phyloP scores from a whole-genome alignment of 2,113 vertebrate species.

The Cyanoderma ruficeps region DNA sequence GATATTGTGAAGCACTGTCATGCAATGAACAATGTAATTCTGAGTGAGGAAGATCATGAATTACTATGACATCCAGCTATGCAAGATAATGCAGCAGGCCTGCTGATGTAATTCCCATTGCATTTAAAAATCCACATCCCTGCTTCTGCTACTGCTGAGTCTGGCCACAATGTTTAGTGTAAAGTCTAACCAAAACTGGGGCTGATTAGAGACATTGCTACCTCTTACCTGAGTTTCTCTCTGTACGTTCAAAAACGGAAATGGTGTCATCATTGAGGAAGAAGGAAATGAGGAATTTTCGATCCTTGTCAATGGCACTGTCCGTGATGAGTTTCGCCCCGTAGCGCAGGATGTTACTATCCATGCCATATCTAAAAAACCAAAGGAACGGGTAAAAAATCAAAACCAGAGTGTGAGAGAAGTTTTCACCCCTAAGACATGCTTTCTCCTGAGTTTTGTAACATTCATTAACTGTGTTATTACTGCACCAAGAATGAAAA shows the following conservation, averaged over 20 bases:
- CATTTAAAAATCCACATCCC: not conserved
- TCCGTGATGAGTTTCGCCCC: constrained; percentile 77
- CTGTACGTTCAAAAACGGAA: constrained; percentile 79
- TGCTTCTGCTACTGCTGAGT: not conserved
- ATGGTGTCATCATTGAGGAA: constrained; percentile 87
- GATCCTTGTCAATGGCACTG: constrained; percentile 67
- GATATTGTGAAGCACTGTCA: not conserved
- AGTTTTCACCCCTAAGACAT: not conserved
- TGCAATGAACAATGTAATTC: not conserved
- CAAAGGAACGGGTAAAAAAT: constrained; percentile 9
- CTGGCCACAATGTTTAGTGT: not conserved
- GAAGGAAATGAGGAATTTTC: constrained; percentile 85
- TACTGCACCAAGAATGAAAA: not conserved
- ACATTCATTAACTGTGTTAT: not conserved
- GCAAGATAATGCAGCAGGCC: not conserved
- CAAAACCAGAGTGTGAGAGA: not conserved
- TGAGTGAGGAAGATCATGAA: not conserved
- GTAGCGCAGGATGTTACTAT: constrained; percentile 82
- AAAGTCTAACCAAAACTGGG: not conserved
- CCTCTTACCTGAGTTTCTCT: constrained; percentile 85
- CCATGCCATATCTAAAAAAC: constrained; percentile 73
- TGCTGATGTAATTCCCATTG: not conserved
- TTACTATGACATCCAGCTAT: not conserved
- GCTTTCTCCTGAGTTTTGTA: not conserved
- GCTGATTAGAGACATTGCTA: not conserved